A percentile compares a stretch with the other conserved stretches of the same genome.
Conservation (phyloP, 2,113 vertebrate species). For the Paratilapia polleni region DNA sequence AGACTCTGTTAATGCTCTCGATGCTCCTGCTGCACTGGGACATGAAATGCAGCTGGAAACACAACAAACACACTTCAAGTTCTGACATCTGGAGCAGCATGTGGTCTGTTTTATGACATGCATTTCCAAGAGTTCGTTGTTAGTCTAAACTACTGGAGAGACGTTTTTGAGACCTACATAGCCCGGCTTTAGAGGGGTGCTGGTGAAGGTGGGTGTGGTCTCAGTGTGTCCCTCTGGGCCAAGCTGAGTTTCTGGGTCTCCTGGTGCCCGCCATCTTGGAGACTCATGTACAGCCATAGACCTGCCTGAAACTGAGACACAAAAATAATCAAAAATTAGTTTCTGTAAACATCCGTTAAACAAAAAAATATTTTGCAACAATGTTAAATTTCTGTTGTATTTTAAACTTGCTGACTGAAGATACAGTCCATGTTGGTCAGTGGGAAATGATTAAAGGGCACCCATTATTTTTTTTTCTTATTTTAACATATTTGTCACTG, state of each 20-base stretch:
- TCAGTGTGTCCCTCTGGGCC: constrained; percentile 61
- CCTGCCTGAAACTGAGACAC: constrained; percentile 44
- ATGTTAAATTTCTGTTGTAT: background rate
- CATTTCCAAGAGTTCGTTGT: background rate
- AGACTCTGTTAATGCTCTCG: constrained; percentile 76
- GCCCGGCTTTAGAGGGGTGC: constrained; percentile 83
- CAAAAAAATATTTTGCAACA: background rate
- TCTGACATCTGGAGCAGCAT: background rate
- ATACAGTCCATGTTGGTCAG: too few relatives aligned
- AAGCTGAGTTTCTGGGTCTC: constrained; percentile 66
- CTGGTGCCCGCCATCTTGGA: constrained; percentile 80
- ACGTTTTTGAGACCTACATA: constrained; percentile 81
- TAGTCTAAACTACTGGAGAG: background rate
- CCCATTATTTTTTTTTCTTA: background rate
- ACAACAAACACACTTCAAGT: background rate
- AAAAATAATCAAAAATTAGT: background rate
- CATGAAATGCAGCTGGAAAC: constrained; percentile 77
- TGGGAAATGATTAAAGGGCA: too few relatives aligned
- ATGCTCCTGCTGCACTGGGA: constrained; percentile 80
- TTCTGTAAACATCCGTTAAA: background rate
- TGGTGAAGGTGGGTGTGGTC: constrained; percentile 76
- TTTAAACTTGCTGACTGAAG: background rate
- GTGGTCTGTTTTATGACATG: background rate
- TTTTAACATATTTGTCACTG: background rate
- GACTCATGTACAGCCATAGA: constrained; percentile 48